Evolutionary conservation across 35 echinoderm and acorn worm species (phyloP).

Genomic region (Stichopus chloronotus): DNA sequence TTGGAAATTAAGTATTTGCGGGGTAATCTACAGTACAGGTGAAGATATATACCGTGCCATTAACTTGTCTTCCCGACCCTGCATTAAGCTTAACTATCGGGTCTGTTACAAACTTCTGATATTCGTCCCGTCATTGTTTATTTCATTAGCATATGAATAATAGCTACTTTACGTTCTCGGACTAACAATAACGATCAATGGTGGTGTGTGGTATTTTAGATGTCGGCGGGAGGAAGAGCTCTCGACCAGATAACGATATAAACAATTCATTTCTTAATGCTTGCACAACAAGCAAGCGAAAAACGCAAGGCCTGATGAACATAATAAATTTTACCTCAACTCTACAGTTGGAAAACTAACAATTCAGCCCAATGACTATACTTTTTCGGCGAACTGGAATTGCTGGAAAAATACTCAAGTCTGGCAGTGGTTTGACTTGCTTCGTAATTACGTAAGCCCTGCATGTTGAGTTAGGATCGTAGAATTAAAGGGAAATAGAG

Average conservation of each 20-base stretch:
- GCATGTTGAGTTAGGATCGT: too few relatives aligned
- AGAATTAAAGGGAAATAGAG: too few relatives aligned
- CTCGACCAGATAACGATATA: neutral
- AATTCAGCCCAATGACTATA: too few relatives aligned
- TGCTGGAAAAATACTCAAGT: too few relatives aligned
- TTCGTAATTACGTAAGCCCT: too few relatives aligned
- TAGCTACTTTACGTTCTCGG: neutral
- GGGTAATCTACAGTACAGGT: neutral
- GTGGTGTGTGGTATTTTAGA: neutral
- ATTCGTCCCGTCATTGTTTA: conserved; percentile 3
- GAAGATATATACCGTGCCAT: conserved; percentile 19
- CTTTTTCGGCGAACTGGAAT: too few relatives aligned
- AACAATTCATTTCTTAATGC: conserved; percentile 1
- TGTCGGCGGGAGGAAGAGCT: neutral
- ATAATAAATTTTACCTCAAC: too few relatives aligned
- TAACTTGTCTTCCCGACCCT: conserved; percentile 27
- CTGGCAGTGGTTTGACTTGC: too few relatives aligned
- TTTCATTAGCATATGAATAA: conserved; percentile 56
- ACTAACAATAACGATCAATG: too few relatives aligned
- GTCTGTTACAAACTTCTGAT: neutral
- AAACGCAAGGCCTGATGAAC: too few relatives aligned
- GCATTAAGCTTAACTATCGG: neutral
- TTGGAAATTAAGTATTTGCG: neutral
- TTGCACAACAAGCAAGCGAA: neutral
- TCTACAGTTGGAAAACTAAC: too few relatives aligned